A percentile compares a stretch with the other conserved stretches of the same genome.
Evolutionary conservation across 2,888 invertebrate species (phyloP).

Genomic region (Lycocerus yunnanus): DNA sequence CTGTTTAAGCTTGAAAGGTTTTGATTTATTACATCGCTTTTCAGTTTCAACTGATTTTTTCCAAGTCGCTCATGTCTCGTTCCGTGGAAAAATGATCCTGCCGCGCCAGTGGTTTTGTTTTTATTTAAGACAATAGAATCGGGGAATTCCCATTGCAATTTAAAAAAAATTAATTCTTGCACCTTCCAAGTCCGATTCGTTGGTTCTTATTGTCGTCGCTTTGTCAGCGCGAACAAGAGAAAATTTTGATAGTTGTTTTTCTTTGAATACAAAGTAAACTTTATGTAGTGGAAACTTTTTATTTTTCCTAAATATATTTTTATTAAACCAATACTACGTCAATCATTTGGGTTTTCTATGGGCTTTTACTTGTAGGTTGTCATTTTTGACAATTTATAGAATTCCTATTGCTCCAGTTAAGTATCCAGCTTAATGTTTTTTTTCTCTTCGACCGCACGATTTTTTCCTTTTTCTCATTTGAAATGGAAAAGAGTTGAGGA

Average conservation of each 20-base stretch:
- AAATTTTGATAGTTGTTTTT: neutral
- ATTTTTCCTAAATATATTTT: neutral
- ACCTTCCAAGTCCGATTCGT: neutral
- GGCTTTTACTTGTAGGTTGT: neutral
- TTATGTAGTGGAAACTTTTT: neutral
- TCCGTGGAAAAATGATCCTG: neutral
- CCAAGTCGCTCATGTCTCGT: neutral
- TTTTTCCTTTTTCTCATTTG: neutral
- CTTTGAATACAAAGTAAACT: neutral
- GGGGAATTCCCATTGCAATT: neutral
- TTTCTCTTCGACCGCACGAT: neutral
- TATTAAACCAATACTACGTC: neutral
- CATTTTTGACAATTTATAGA: neutral
- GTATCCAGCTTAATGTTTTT: neutral
- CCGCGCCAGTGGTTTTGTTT: neutral
- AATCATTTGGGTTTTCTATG: neutral
- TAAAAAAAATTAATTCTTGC: neutral
- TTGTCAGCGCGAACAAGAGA: neutral
- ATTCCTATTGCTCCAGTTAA: neutral
- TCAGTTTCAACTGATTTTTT: neutral
- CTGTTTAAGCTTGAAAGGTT: neutral
- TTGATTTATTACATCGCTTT: neutral
- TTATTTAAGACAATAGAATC: neutral
- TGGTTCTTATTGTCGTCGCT: neutral
- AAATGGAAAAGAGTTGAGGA: neutral